A percentile compares a stretch with the other conserved stretches of the same genome.
These are phyloP conservation scores for Platynereis dumerilii DNA, from an alignment of 2,888 invertebrate genomes.

Conservation along the genomic window DNA sequence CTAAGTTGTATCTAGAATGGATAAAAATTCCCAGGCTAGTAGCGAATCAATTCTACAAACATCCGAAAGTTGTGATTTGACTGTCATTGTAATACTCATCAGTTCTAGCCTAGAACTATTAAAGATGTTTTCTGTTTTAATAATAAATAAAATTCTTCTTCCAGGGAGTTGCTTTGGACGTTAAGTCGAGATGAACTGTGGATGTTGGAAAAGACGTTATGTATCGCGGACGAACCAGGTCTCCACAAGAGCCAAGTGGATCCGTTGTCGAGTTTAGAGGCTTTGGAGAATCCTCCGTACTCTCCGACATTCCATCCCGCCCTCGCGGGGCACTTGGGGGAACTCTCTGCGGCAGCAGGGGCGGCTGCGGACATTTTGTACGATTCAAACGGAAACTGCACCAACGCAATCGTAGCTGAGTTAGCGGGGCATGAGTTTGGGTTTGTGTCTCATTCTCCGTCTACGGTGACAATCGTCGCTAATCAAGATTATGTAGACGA, in stretches of 20 bases:
- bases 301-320: conserved; percentile 7
- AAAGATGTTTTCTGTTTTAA: too few species aligned
- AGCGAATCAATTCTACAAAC: too few species aligned
- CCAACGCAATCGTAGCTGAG: neutral
- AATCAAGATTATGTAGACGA: conserved; percentile 7
- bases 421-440: conserved; percentile 6
- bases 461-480: conserved; percentile 34
- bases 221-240: conserved; percentile 72
- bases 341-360: neutral
- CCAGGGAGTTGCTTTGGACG: conserved; percentile 85
- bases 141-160: too few species aligned
- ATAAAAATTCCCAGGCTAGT: too few species aligned
- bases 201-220: conserved; percentile 85
- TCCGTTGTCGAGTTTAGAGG: conserved; percentile 3
- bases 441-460: conserved; percentile 36
- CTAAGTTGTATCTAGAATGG: too few species aligned
- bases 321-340: conserved; percentile 6
- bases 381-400: conserved; percentile 9
- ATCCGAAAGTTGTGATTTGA: too few species aligned
- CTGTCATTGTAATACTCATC: too few species aligned
- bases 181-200: conserved; percentile 83
- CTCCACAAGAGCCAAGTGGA: conserved; percentile 1
- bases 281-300: conserved; percentile 10
- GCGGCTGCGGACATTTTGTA: conserved; percentile 6
- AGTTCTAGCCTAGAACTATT: too few species aligned